Evolutionary conservation across 2,888 invertebrate species (phyloP).

Genomic region (Trissonchulus sp.): DNA sequence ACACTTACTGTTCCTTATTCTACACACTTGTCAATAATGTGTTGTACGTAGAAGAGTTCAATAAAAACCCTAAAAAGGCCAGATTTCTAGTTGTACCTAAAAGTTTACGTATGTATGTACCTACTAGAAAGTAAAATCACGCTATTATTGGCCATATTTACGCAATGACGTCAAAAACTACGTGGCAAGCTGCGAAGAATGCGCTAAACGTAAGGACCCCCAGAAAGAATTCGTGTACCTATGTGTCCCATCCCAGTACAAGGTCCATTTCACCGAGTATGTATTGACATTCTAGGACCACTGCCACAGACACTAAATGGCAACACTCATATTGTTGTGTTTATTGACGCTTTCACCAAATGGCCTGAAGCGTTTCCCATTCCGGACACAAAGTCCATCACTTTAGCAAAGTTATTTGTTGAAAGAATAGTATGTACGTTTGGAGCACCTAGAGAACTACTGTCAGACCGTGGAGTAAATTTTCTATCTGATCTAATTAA

Average conservation of each 20-base stretch:
- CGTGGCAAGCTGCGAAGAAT: conserved; percentile 33
- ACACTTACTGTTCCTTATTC: no score
- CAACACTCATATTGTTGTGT: conserved; percentile 39
- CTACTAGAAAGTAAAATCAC: conserved; percentile 25
- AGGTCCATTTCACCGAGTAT: conserved; percentile 38
- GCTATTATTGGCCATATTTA: conserved; percentile 38
- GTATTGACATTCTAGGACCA: conserved; percentile 40
- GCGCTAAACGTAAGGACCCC: conserved; percentile 32
- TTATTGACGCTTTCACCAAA: conserved; percentile 37
- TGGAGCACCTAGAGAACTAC: conserved; percentile 14
- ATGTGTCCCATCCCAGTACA: conserved; percentile 31
- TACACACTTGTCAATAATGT: no score
- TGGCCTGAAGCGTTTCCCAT: conserved; percentile 43
- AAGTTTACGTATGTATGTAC: no score
- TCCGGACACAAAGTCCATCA: conserved; percentile 45
- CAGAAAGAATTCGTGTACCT: conserved; percentile 20
- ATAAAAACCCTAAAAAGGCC: no score
- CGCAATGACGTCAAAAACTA: conserved; percentile 31
- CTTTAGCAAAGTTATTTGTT: conserved; percentile 40
- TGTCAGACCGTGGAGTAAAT: conserved; percentile 6
- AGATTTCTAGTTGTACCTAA: no score
- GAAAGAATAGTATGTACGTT: conserved; percentile 1
- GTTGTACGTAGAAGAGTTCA: no score
- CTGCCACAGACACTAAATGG: conserved; percentile 33
- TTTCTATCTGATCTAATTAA: background rate